phyloP scores from a whole-genome alignment of 2,888 invertebrate genomes.

The Sarcophaga rosellei region DNA sequence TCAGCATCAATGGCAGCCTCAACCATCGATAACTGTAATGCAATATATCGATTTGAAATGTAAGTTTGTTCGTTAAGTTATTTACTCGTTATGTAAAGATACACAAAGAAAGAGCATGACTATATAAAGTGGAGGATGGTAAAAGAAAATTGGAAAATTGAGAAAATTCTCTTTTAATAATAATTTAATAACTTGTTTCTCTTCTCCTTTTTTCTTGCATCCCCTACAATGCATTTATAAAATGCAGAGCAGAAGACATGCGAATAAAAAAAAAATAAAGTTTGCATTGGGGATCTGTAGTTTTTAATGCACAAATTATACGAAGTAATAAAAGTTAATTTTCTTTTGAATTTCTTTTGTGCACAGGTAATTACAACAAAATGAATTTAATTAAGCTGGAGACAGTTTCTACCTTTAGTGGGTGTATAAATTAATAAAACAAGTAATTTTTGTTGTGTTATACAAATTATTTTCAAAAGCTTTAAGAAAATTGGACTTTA shows the following conservation, averaged over 20 bases:
- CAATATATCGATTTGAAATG: constrained; percentile 59
- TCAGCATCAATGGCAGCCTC: background rate
- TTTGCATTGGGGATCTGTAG: background rate
- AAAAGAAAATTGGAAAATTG: background rate
- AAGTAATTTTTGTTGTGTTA: no score
- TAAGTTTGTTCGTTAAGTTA: constrained; percentile 31
- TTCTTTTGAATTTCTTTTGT: background rate
- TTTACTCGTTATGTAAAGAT: constrained; percentile 28
- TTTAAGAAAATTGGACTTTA: no score
- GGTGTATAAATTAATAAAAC: background rate
- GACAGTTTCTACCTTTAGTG: background rate
- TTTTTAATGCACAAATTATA: background rate
- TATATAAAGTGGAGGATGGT: background rate
- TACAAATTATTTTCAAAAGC: no score
- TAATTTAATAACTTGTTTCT: background rate
- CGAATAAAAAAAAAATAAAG: background rate
- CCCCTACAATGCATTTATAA: background rate
- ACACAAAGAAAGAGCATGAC: background rate
- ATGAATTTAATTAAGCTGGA: background rate
- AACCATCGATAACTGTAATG: constrained; percentile 16
- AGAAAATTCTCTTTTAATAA: background rate
- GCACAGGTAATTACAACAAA: background rate
- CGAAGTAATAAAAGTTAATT: background rate
- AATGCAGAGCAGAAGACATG: background rate
- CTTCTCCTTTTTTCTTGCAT: background rate